These are phyloP conservation scores for Araneus ventricosus DNA, from an alignment of 1,140 invertebrate species.

Conservation along the genomic window DNA sequence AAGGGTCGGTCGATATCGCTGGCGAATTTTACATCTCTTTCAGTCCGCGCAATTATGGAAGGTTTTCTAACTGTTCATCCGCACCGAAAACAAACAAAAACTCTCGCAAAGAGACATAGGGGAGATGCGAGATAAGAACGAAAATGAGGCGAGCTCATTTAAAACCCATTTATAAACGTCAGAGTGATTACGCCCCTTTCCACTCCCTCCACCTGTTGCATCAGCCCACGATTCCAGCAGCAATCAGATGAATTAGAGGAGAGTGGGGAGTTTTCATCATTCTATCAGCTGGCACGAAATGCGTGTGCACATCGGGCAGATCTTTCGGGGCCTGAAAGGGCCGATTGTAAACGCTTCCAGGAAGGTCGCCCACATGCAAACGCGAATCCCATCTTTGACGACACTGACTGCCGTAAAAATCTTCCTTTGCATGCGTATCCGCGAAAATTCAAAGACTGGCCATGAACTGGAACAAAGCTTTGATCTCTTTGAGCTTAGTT, in stretches of 20 bases:
- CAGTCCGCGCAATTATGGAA: background rate
- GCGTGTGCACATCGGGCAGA: background rate
- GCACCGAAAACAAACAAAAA: background rate
- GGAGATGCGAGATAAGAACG: background rate
- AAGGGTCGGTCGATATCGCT: too few relatives aligned
- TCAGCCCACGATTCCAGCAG: conserved; percentile 1
- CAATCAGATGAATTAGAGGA: conserved; percentile 30
- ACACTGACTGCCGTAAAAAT: too few relatives aligned
- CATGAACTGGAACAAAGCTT: too few relatives aligned
- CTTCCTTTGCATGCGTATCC: too few relatives aligned
- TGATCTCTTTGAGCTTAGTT: too few relatives aligned
- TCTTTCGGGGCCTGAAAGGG: too few relatives aligned
- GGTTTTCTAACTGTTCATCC: background rate
- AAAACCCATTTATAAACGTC: conserved; percentile 70
- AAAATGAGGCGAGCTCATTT: conserved; percentile 55
- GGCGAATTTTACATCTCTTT: background rate
- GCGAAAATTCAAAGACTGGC: too few relatives aligned
- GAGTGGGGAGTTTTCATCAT: background rate
- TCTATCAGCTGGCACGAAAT: conserved; percentile 11
- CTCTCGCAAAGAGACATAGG: background rate
- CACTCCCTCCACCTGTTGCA: conserved; percentile 47
- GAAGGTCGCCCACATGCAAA: too few relatives aligned
- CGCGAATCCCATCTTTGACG: too few relatives aligned
- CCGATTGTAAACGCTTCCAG: too few relatives aligned
- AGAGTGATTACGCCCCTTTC: conserved; percentile 42